Percentiles rank a stretch among this genome's conserved stretches.
These are phyloP conservation scores for Dermochelys coriacea DNA, from an alignment of 2,797 vertebrate genomes.

Conservation along the genomic window DNA sequence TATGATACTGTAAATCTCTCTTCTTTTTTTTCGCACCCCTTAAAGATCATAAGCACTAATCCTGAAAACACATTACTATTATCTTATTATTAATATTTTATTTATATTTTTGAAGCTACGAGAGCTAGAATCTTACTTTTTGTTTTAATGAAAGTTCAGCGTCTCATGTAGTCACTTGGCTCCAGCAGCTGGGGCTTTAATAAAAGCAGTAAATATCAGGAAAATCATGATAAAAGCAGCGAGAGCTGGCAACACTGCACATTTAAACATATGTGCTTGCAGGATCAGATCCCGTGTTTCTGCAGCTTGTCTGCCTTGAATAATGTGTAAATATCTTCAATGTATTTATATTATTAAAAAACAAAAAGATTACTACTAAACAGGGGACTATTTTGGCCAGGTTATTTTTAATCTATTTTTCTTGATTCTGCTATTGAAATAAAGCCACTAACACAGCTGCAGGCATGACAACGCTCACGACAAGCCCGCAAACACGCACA, in stretches of 20 bases:
- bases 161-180: accelerated
- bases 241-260: accelerated
- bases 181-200: not conserved
- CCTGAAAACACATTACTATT: not conserved
- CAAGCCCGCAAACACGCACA: not conserved
- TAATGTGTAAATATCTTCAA: not conserved
- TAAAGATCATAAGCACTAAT: not conserved
- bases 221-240: not conserved
- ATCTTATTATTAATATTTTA: not conserved
- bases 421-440: not conserved
- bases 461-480: not conserved
- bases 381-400: not conserved
- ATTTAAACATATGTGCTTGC: not conserved
- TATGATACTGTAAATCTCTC: not conserved
- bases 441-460: slow-evolving; percentile 26
- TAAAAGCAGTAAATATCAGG: not conserved
- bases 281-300: not conserved
- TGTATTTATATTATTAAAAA: not conserved
- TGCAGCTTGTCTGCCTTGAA: not conserved
- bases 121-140: not conserved
- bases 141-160: not conserved
- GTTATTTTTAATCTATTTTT: not conserved
- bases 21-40: not conserved
- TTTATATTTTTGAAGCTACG: accelerated
- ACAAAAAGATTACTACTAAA: not conserved